Conservation (phyloP, 2,113 vertebrate genomes). For the Numida meleagris region DNA sequence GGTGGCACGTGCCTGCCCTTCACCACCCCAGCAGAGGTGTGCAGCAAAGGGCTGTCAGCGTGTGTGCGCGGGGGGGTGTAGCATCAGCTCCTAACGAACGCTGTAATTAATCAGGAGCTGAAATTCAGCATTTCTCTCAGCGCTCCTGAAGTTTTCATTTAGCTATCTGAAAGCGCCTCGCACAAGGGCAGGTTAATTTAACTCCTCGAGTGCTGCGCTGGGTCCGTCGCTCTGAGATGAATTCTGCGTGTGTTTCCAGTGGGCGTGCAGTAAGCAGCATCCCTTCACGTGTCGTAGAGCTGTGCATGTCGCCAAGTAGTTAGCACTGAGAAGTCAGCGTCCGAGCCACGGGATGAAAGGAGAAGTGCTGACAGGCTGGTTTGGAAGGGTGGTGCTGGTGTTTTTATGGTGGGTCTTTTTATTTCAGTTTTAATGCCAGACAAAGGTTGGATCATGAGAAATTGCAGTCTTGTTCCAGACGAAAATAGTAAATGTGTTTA, state of each 20-base stretch:
- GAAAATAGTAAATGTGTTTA: constrained; percentile 9
- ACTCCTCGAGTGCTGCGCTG: rapidly evolving
- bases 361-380: not conserved
- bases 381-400: not conserved
- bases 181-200: not conserved
- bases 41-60: not conserved
- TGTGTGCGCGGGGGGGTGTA: not conserved
- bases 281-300: not conserved
- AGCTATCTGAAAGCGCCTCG: not conserved
- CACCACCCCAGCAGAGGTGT: not conserved
- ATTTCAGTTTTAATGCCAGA: not conserved
- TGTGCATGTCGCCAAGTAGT: not conserved
- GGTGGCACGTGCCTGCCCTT: constrained; percentile 51
- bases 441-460: not conserved
- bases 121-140: not conserved
- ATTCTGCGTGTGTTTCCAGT: not conserved
- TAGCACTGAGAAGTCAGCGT: not conserved
- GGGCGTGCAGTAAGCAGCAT: not conserved
- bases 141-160: not conserved
- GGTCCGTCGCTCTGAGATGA: not conserved
- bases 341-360: not conserved
- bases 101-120: not conserved
- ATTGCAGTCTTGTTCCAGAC: not conserved
- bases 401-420: constrained; percentile 19
- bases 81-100: not conserved